Conservation (phyloP, 2,797 vertebrate species). For the Nannoperca obscura region DNA sequence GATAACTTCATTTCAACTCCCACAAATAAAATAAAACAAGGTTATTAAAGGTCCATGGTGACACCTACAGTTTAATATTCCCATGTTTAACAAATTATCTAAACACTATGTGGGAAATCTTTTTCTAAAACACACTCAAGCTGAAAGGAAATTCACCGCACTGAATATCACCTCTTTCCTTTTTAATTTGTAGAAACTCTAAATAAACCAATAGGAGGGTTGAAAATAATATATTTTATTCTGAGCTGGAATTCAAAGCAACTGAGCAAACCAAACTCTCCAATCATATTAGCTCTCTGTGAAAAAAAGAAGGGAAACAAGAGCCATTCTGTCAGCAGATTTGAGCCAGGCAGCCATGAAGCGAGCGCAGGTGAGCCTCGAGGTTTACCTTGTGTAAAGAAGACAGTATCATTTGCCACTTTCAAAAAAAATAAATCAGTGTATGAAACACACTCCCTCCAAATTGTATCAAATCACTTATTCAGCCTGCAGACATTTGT, state of each 20-base stretch:
- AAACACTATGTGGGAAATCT: conserved; percentile 2
- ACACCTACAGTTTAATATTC: neutral
- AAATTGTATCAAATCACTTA: conserved; percentile 24
- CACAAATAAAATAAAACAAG: neutral
- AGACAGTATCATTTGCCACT: neutral
- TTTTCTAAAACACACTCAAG: conserved; percentile 5
- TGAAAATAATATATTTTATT: conserved; percentile 5
- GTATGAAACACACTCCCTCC: neutral
- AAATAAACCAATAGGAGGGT: neutral
- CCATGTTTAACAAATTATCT: neutral
- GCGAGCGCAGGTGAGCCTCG: neutral
- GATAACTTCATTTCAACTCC: neutral
- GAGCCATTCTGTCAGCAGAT: conserved; percentile 17
- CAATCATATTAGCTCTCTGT: conserved; percentile 3
- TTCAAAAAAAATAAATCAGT: neutral
- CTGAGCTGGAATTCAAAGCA: conserved; percentile 22
- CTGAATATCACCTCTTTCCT: neutral
- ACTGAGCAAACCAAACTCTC: conserved; percentile 1
- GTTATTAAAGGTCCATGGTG: neutral
- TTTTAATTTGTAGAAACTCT: conserved; percentile 28
- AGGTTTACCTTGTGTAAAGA: neutral
- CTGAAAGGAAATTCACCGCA: neutral
- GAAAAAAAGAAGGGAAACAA: neutral
- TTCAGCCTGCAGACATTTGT: conserved; percentile 26
- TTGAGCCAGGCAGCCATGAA: neutral